A percentile compares a stretch with the other conserved stretches of the same genome.
Conservation (phyloP, 2,797 vertebrate genomes). For the Pseudochirops cupreus region DNA sequence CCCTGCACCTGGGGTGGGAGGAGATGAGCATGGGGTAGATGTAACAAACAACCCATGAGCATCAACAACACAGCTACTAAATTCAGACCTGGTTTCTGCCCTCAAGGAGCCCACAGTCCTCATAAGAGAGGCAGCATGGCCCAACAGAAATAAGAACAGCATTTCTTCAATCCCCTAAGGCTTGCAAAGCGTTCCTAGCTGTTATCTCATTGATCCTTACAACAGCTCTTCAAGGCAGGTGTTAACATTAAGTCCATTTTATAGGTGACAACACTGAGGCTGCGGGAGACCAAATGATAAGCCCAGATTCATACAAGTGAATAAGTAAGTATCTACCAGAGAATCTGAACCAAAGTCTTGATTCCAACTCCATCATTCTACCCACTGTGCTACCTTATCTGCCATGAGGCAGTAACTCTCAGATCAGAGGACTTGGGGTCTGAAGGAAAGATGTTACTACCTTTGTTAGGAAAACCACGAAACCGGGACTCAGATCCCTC, state of each 20-base stretch:
- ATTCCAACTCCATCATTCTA: background rate
- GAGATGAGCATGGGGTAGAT: rapidly evolving
- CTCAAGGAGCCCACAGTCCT: background rate
- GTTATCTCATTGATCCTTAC: background rate
- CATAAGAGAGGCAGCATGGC: background rate
- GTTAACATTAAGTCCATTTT: background rate
- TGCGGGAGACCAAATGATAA: background rate
- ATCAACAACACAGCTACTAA: background rate
- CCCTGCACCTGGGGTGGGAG: background rate
- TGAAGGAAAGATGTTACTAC: too few species aligned
- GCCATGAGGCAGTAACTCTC: background rate
- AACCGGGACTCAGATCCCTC: background rate
- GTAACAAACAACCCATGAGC: background rate
- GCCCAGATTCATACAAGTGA: background rate
- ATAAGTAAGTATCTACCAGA: background rate
- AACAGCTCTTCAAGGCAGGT: background rate
- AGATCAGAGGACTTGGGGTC: background rate
- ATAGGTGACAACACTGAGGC: background rate
- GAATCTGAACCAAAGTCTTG: background rate
- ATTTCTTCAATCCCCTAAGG: background rate
- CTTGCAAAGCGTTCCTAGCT: background rate
- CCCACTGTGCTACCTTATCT: background rate
- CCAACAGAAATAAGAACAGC: background rate
- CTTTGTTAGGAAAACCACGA: background rate
- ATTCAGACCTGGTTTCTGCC: background rate